These are phyloP conservation scores for Venustaconcha ellipsiformis DNA, from an alignment of 1,140 invertebrate genomes.

Conservation along the genomic window DNA sequence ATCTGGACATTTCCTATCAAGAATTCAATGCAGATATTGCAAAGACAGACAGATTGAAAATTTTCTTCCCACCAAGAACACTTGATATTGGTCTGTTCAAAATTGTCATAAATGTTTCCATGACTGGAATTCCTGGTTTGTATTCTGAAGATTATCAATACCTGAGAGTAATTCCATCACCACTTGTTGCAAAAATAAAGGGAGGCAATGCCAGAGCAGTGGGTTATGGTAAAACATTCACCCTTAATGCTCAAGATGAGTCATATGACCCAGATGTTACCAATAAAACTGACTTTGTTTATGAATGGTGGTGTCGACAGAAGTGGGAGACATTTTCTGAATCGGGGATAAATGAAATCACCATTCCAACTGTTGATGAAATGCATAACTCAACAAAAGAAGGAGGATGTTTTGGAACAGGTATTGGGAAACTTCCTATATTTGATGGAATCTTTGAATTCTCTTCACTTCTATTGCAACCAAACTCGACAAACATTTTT, in stretches of 20 bases:
- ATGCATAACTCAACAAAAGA: background rate
- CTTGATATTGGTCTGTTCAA: conserved; percentile 36
- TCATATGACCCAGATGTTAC: conserved; percentile 39
- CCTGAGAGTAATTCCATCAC: conserved; percentile 24
- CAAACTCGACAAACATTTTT: conserved; percentile 30
- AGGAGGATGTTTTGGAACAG: conserved; percentile 37
- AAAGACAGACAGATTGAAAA: conserved; percentile 31
- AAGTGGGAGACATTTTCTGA: conserved; percentile 25
- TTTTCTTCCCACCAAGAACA: conserved; percentile 27
- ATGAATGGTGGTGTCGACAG: conserved; percentile 36
- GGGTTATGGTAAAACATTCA: conserved; percentile 33
- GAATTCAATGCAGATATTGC: conserved; percentile 11
- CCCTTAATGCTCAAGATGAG: conserved; percentile 27
- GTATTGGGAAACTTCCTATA: conserved; percentile 15
- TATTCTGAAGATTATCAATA: conserved; percentile 31
- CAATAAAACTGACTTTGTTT: conserved; percentile 24
- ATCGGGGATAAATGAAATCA: background rate
- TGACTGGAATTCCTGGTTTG: conserved; percentile 38
- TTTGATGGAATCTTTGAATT: conserved; percentile 8
- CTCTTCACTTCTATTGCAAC: conserved; percentile 21
- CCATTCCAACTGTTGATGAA: background rate
- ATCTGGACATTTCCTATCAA: conserved; percentile 29
- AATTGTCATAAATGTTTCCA: conserved; percentile 44
- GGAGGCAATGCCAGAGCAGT: conserved; percentile 35
- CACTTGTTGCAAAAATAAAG: conserved; percentile 26